Evolutionary conservation across 2,797 vertebrate genomes (phyloP).

Genomic region (Hybognathus amarus): DNA sequence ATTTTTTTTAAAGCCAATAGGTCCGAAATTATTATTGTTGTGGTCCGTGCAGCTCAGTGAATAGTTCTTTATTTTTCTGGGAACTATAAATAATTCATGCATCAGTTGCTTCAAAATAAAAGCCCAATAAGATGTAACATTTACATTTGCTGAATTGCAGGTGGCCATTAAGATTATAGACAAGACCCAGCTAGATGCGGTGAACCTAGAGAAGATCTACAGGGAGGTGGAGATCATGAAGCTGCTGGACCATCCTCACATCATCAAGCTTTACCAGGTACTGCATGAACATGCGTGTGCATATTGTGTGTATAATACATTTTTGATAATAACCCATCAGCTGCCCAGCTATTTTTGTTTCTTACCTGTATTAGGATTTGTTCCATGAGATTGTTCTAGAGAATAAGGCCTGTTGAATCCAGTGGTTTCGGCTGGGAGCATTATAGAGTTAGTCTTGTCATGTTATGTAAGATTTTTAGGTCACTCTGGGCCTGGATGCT

Average conservation of each 20-base stretch:
- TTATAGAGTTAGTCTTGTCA: slow-evolving; percentile 37
- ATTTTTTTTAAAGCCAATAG: not conserved
- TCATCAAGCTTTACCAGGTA: slow-evolving; percentile 90
- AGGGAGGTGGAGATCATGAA: slow-evolving; percentile 89
- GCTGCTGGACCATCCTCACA: slow-evolving; percentile 85
- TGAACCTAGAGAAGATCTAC: slow-evolving; percentile 88
- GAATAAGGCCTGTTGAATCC: slow-evolving; percentile 2
- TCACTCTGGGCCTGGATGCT: slow-evolving; percentile 42
- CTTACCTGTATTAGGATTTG: not conserved
- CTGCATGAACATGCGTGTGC: not conserved
- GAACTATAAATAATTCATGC: not conserved
- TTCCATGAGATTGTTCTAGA: not conserved
- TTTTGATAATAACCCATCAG: not conserved
- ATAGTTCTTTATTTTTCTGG: not conserved
- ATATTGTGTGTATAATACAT: not conserved
- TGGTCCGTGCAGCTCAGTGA: not conserved
- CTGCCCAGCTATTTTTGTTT: not conserved
- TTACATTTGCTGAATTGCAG: slow-evolving; percentile 64
- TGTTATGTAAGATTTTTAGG: slow-evolving; percentile 56
- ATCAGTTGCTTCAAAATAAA: not conserved
- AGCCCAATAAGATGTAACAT: not conserved
- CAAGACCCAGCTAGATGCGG: slow-evolving; percentile 86
- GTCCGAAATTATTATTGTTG: not conserved
- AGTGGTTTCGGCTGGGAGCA: slow-evolving; percentile 16
- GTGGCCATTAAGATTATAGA: slow-evolving; percentile 91